phyloP scores from a whole-genome alignment of 2,797 vertebrate genomes.

The Sebastes hubbsi region DNA sequence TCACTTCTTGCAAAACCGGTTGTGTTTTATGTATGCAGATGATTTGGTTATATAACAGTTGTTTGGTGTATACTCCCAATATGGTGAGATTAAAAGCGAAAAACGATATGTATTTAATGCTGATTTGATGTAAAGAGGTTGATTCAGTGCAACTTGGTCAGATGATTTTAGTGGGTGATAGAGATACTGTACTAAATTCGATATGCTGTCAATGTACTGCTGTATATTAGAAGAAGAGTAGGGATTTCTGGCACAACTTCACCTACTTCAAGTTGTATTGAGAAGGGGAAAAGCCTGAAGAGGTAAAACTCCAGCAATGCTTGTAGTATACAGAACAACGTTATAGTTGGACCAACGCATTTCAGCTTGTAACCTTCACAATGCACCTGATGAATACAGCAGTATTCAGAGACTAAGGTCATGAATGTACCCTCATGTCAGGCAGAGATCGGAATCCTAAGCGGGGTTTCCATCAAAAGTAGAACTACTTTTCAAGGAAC shows the following conservation, averaged over 20 bases:
- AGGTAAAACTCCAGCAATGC: background rate
- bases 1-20: slow-evolving; percentile 39
- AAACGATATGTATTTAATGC: background rate
- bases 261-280: background rate
- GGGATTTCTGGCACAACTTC: background rate
- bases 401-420: background rate
- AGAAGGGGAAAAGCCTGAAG: no score
- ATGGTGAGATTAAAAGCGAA: background rate
- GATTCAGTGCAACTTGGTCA: background rate
- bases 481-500: no score
- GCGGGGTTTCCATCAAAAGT: no score
- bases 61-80: background rate
- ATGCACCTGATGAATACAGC: background rate
- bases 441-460: background rate
- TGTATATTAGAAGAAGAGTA: background rate
- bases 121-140: background rate
- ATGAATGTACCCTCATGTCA: background rate
- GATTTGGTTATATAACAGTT: background rate
- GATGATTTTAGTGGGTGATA: background rate
- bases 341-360: background rate
- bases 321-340: background rate
- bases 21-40: background rate
- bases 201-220: background rate
- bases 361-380: background rate
- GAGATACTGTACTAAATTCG: background rate